These are phyloP conservation scores for Omphaloscelis lunosa DNA, from an alignment of 2,888 invertebrate genomes.

Conservation along the genomic window DNA sequence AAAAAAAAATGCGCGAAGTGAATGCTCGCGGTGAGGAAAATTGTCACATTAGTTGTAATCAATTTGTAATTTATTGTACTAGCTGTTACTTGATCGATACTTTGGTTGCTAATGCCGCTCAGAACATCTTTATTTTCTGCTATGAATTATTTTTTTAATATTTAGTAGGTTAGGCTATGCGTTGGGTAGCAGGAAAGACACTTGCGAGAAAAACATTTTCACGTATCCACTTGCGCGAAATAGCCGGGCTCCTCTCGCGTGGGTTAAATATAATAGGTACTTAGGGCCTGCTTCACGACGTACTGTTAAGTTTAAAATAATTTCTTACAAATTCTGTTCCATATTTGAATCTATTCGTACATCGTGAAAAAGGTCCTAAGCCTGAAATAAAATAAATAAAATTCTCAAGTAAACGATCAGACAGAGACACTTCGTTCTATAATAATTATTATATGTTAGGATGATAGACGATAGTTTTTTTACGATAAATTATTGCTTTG, in stretches of 20 bases:
- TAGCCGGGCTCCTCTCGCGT: neutral
- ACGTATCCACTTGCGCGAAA: too few relatives aligned
- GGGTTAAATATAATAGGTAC: neutral
- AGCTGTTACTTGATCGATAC: neutral
- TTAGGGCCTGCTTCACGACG: neutral
- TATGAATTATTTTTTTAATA: too few relatives aligned
- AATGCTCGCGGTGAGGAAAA: neutral
- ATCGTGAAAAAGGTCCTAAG: neutral
- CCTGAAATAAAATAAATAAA: neutral
- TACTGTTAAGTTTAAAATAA: neutral
- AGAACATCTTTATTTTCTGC: neutral
- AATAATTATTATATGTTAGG: neutral
- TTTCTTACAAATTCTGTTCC: neutral
- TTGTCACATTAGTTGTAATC: neutral
- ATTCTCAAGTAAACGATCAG: neutral
- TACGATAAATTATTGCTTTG: neutral
- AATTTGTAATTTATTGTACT: neutral
- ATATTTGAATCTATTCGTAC: neutral
- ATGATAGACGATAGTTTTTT: neutral
- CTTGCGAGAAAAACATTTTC: neutral
- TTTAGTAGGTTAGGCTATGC: neutral
- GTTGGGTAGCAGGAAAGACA: neutral
- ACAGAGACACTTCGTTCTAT: neutral
- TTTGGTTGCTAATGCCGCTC: neutral
- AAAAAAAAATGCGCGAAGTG: neutral